Evolutionary conservation across 2,888 invertebrate genomes (phyloP), one percentile per base, ranked within the genome.

Genomic region (Labia minor): DNA sequence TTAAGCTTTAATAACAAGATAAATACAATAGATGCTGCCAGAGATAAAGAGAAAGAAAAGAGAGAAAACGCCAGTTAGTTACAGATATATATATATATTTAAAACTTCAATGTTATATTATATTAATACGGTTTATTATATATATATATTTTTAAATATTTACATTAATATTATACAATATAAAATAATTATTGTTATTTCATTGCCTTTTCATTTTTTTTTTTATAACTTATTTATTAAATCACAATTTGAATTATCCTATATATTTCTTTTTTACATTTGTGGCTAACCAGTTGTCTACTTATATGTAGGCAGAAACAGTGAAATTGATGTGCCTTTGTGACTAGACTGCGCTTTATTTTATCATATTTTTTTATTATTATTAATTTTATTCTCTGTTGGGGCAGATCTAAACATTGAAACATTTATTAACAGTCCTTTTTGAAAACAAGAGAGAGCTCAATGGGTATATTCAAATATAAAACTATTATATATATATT

Each of bases 1-100:
- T 49, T 49, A 49, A 49, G 49, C 49, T 49, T 49, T 49, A 49
- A 49, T 49, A 49, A 49, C 49, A 49, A 49, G 49, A 49, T 49
- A 49, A n/a, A 4, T 49, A 49, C 49, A 49, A 49, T 49, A 49
- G 49, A 49, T 49, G 49, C 49, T 49, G 49, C 49, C 49, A 49
- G 49, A 49, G n/a, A n/a, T n/a, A n/a, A n/a, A n/a, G n/a, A n/a
- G n/a, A n/a, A n/a, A n/a, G n/a, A n/a, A n/a, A n/a, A n/a, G 6
- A 49, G 49, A 49, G 49, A 33, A n/a, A 11, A 49, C 49, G 49
- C 14, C 49, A 49, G 49, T 49, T 49, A 49, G 49, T 49, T 49
- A 14, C 14, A 49, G 49, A 49, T 8, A 49, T 16, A 49, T 49
- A 49, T 49, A n/a, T n/a, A n/a, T n/a, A n/a, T n/a, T n/a, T n/a